Conservation (phyloP, 1,140 invertebrate species). For the Coelopa frigida region DNA sequence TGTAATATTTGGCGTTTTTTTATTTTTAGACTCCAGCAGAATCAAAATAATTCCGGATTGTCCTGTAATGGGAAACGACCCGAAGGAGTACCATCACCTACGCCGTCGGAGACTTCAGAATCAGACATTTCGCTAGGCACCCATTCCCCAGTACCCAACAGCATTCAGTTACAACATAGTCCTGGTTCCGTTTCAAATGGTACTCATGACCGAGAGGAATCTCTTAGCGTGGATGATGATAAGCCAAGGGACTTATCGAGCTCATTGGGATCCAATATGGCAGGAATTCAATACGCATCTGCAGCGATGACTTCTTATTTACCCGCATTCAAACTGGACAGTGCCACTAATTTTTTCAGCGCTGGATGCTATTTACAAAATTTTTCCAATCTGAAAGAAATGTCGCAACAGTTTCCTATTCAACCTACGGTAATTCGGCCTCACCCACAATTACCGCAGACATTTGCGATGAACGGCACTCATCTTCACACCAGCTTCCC, state of each 20-base stretch:
- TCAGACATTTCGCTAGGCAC: conserved; percentile 51
- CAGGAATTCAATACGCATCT: conserved; percentile 18
- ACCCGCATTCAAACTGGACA: conserved; percentile 37
- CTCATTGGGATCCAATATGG: conserved; percentile 28
- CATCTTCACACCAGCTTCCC: conserved; percentile 42
- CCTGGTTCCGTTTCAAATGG: conserved; percentile 43
- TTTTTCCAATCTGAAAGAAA: conserved; percentile 42
- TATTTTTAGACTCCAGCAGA: conserved; percentile 39
- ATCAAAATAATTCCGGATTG: conserved; percentile 38
- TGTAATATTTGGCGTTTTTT: too few species aligned
- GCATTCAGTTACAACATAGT: conserved; percentile 41
- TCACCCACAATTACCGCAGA: conserved; percentile 42
- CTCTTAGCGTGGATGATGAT: conserved; percentile 40
- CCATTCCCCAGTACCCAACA: conserved; percentile 49
- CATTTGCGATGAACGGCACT: conserved; percentile 31
- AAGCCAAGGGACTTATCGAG: conserved; percentile 37
- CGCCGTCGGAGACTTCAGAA: conserved; percentile 47
- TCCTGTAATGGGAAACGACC: conserved; percentile 34
- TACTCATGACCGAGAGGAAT: conserved; percentile 40
- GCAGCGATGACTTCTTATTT: conserved; percentile 21
- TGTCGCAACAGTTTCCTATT: conserved; percentile 42
- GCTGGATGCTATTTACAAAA: conserved; percentile 42
- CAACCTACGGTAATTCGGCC: conserved; percentile 42
- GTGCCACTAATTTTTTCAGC: conserved; percentile 36
- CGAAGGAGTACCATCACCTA: conserved; percentile 38